phyloP scores from a whole-genome alignment of 2,113 vertebrate species.

The Physeter macrocephalus region DNA sequence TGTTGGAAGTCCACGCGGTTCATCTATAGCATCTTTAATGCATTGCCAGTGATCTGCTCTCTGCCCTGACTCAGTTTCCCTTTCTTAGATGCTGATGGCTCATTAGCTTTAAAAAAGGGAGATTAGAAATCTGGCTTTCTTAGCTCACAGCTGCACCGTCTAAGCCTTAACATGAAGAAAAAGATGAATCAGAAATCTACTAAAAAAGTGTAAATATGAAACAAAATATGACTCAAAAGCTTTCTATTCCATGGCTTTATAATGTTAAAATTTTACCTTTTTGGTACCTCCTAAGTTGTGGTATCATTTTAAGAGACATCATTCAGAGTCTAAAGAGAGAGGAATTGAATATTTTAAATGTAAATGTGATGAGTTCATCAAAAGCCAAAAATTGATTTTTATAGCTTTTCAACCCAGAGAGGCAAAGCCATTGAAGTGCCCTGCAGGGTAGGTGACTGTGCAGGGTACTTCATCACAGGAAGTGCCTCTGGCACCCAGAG shows the following conservation, averaged over 20 bases:
- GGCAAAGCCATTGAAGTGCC: background rate
- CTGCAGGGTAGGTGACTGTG: background rate
- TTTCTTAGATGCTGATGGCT: background rate
- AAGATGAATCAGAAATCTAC: background rate
- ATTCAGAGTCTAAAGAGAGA: background rate
- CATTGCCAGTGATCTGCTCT: background rate
- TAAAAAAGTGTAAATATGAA: background rate
- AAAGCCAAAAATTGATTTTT: background rate
- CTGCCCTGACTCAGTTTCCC: background rate
- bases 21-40: too few relatives aligned
- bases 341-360: background rate
- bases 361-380: background rate
- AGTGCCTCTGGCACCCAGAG: background rate
- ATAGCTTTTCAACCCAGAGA: background rate
- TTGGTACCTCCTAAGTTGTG: background rate
- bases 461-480: background rate
- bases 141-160: background rate
- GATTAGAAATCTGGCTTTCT: background rate
- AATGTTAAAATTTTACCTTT: background rate
- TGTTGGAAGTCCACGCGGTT: background rate
- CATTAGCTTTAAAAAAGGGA: background rate
- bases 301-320: background rate
- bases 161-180: background rate
- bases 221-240: background rate
- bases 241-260: background rate